Evolutionary conservation across 2,797 vertebrate species (phyloP).

Genomic region (Florisuga fusca): DNA sequence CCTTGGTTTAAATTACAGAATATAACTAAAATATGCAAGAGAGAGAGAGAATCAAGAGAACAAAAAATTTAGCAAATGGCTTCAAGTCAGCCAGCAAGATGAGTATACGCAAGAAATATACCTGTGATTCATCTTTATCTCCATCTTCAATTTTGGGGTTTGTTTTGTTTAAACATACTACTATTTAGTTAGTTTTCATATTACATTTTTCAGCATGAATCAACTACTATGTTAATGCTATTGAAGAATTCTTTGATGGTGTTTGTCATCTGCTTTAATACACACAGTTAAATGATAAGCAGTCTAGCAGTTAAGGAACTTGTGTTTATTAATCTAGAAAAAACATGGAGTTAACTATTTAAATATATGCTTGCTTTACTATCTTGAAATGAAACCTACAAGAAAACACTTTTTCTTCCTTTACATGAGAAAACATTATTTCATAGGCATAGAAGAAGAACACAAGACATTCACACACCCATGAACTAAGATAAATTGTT

Average conservation of each 20-base stretch:
- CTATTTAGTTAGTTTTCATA: not conserved
- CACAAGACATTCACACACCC: not conserved
- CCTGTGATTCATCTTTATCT: not conserved
- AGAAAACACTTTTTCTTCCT: not conserved
- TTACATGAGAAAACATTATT: not conserved
- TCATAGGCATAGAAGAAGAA: not conserved
- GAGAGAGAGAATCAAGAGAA: not conserved
- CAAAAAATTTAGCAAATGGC: not conserved
- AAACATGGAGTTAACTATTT: not conserved
- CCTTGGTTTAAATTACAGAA: not conserved
- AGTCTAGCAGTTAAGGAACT: not conserved
- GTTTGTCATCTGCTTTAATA: not conserved
- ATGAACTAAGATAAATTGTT: not conserved
- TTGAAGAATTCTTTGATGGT: not conserved
- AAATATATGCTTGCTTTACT: fast-evolving
- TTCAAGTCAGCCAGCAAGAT: not conserved
- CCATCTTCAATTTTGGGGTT: not conserved
- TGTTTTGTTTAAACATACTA: not conserved
- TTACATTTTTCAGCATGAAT: not conserved
- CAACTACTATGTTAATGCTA: not conserved
- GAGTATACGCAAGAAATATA: not conserved
- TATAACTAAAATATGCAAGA: not conserved
- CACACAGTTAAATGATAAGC: not conserved
- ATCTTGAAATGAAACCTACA: not conserved
- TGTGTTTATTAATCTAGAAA: not conserved